Conservation (phyloP, 2,888 invertebrate genomes). For the Malacosoma neustria region DNA sequence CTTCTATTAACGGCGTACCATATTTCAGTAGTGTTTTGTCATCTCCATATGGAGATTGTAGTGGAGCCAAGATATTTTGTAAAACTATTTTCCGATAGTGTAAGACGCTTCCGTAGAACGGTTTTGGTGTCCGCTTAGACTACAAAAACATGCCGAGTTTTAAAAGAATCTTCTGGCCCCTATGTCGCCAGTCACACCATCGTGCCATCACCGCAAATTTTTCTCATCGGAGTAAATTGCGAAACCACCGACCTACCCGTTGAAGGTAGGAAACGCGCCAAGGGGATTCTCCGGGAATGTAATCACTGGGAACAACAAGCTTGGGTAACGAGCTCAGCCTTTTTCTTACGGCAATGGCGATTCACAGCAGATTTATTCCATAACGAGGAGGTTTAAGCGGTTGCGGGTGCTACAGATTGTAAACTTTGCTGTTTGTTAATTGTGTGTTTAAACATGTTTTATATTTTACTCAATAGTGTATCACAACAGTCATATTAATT, state of each 20-base stretch:
- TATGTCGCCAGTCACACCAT: conserved; percentile 6
- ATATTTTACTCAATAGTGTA: too few species aligned
- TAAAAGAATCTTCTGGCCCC: neutral
- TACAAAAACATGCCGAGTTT: neutral
- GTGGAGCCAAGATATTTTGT: too few species aligned
- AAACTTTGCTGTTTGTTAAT: neutral
- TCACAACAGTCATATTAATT: too few species aligned
- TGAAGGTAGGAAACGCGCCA: conserved; percentile 45
- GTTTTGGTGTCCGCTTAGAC: too few species aligned
- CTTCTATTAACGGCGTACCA: too few species aligned
- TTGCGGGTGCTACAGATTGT: neutral
- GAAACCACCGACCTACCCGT: conserved; percentile 49
- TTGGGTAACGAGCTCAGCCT: conserved; percentile 44
- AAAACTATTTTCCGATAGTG: too few species aligned
- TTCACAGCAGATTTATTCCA: conserved; percentile 23
- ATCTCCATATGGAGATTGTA: too few species aligned
- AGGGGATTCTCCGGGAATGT: conserved; percentile 49
- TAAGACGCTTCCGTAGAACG: too few species aligned
- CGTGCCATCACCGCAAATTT: conserved; percentile 34
- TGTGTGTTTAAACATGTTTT: too few species aligned
- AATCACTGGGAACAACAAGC: conserved; percentile 57
- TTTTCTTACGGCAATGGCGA: conserved; percentile 35
- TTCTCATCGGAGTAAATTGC: conserved; percentile 65
- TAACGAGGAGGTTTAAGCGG: neutral
- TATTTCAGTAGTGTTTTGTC: too few species aligned